phyloP scores from a whole-genome alignment of 2,888 invertebrate species.

The Rhagonycha lutea region DNA sequence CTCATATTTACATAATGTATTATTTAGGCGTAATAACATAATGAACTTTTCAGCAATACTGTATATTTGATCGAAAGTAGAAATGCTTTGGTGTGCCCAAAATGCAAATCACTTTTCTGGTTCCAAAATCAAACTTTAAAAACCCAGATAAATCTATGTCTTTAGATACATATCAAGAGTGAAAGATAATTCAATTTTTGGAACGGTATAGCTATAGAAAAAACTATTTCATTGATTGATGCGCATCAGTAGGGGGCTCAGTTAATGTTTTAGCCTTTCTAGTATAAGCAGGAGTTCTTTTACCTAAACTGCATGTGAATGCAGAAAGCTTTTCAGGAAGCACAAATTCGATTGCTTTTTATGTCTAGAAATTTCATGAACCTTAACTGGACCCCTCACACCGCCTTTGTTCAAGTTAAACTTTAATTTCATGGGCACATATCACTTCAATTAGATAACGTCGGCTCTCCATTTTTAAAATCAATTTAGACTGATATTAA shows the following conservation, averaged over 20 bases:
- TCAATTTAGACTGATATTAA: neutral
- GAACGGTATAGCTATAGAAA: slow-evolving; percentile 3
- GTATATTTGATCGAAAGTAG: neutral
- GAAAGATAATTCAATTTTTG: slow-evolving; percentile 4
- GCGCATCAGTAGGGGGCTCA: slow-evolving; percentile 41
- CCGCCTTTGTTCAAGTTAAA: neutral
- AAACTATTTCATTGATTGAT: slow-evolving; percentile 42
- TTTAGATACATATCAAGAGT: neutral
- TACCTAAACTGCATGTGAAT: neutral
- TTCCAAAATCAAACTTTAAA: neutral
- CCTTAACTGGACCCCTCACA: neutral
- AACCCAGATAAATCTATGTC: neutral
- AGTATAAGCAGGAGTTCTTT: slow-evolving; percentile 42
- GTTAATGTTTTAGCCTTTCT: slow-evolving; percentile 47
- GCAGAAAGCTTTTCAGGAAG: neutral
- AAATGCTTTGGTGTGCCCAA: neutral
- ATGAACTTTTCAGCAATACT: neutral
- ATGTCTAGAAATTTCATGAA: neutral
- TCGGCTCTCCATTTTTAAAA: neutral
- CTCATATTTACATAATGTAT: neutral
- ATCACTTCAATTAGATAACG: neutral
- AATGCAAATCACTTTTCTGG: neutral
- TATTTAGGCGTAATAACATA: neutral
- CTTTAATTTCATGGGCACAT: neutral
- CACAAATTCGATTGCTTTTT: neutral